Percentiles rank a stretch among this genome's conserved stretches.
Conservation (phyloP, 2,113 vertebrate species). For the Thomomys bottae region DNA sequence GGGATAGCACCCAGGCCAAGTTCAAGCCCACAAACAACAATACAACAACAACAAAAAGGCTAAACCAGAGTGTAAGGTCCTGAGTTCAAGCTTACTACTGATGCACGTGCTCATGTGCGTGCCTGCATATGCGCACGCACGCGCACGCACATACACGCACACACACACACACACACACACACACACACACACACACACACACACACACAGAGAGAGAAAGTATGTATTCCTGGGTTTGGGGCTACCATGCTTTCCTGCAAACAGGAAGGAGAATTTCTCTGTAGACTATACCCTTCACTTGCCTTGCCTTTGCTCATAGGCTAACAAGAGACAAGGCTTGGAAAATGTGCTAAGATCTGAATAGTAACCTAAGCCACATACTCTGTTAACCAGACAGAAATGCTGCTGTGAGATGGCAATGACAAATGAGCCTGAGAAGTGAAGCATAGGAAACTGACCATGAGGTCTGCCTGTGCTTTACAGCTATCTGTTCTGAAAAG, state of each 20-base stretch:
- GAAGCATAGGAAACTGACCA: not conserved
- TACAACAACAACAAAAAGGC: too few relatives aligned
- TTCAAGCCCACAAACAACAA: too few relatives aligned
- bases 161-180: too few relatives aligned
- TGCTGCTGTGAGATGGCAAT: not conserved
- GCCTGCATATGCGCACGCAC: too few relatives aligned
- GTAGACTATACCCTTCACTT: not conserved
- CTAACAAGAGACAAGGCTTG: not conserved
- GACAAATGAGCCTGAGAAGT: constrained; percentile 39
- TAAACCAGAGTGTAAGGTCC: too few relatives aligned
- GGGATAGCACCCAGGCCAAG: too few relatives aligned
- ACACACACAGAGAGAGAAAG: too few relatives aligned
- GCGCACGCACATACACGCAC: too few relatives aligned
- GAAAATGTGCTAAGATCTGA: not conserved
- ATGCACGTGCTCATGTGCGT: too few relatives aligned
- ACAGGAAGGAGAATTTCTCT: not conserved
- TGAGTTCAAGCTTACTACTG: too few relatives aligned
- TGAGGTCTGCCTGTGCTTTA: not conserved
- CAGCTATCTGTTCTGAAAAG: constrained; percentile 60
- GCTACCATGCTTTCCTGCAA: not conserved
- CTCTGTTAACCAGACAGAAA: not conserved
- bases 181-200: not conserved
- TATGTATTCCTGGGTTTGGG: not conserved
- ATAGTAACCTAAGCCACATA: not conserved
- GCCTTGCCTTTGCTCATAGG: not conserved